A percentile compares a stretch with the other conserved stretches of the same genome.
These are phyloP conservation scores for Nesidiocoris tenuis DNA, from an alignment of 2,888 invertebrate species.

Conservation along the genomic window DNA sequence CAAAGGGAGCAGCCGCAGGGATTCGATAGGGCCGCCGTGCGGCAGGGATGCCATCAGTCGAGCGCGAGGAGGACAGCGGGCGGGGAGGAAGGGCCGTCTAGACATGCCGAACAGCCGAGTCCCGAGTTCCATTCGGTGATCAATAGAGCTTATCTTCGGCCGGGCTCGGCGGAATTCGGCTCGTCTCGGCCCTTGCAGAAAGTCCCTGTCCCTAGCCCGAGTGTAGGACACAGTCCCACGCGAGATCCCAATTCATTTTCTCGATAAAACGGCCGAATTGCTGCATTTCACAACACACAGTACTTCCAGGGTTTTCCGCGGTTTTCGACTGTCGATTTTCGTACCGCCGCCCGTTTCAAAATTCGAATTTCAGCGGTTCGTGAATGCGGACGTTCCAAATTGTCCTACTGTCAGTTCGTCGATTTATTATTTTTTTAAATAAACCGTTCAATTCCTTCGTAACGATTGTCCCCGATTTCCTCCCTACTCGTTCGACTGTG, in stretches of 20 bases:
- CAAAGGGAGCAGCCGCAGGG: background rate
- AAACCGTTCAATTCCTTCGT: no score
- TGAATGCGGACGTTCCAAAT: no score
- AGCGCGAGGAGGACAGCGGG: background rate
- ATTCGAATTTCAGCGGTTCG: no score
- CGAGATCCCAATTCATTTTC: conserved; percentile 2
- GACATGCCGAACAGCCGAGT: conserved; percentile 43
- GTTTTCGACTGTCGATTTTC: no score
- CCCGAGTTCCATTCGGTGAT: conserved; percentile 40
- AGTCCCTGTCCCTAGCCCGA: conserved; percentile 5
- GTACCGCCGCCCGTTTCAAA: no score
- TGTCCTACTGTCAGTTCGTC: no score
- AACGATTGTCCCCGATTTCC: no score
- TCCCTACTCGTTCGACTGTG: no score
- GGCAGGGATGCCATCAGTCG: background rate
- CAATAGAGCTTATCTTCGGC: conserved; percentile 44
- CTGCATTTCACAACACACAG: no score
- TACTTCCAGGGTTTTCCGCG: no score
- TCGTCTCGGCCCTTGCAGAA: conserved; percentile 32
- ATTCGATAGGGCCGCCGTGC: background rate
- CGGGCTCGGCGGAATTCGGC: conserved; percentile 15
- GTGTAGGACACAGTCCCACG: conserved; percentile 25
- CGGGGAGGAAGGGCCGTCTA: conserved; percentile 27
- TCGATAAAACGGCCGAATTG: no score
- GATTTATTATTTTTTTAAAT: no score